Conservation (phyloP, 2,888 invertebrate genomes). For the Neria commutata region DNA sequence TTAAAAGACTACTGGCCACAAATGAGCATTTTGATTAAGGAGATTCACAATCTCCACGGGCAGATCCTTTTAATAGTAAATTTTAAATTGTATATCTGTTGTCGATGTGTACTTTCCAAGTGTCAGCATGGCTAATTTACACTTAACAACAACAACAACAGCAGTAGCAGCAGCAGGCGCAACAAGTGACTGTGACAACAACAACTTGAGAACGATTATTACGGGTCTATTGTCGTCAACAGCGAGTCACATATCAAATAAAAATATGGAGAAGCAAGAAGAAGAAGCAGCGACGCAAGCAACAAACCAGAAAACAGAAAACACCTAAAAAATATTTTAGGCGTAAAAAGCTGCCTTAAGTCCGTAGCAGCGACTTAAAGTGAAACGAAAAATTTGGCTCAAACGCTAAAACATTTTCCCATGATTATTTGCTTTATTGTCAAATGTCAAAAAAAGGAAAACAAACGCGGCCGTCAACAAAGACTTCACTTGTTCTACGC, state of each 20-base stretch:
- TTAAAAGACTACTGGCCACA: too few relatives aligned
- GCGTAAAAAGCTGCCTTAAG: background rate
- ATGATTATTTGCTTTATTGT: constrained; percentile 58
- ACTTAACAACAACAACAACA: background rate
- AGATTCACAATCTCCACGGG: too few relatives aligned
- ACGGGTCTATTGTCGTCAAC: constrained; percentile 1
- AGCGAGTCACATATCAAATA: too few relatives aligned
- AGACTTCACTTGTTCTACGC: constrained; percentile 56
- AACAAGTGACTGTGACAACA: too few relatives aligned
- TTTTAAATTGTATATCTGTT: too few relatives aligned
- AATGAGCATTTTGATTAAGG: too few relatives aligned
- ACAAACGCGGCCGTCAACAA: constrained; percentile 44
- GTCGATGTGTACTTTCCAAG: background rate
- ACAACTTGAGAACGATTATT: background rate
- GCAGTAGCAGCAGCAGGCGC: too few relatives aligned
- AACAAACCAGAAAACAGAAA: background rate
- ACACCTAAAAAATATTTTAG: background rate
- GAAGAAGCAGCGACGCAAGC: background rate
- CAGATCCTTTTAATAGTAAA: too few relatives aligned
- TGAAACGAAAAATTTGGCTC: constrained; percentile 7
- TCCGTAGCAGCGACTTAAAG: background rate
- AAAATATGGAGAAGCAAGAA: background rate
- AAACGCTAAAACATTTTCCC: constrained; percentile 42
- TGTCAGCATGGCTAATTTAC: background rate
- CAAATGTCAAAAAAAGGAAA: constrained; percentile 43